Conservation (phyloP, 2,888 invertebrate species). For the Troides oblongomaculatus region DNA sequence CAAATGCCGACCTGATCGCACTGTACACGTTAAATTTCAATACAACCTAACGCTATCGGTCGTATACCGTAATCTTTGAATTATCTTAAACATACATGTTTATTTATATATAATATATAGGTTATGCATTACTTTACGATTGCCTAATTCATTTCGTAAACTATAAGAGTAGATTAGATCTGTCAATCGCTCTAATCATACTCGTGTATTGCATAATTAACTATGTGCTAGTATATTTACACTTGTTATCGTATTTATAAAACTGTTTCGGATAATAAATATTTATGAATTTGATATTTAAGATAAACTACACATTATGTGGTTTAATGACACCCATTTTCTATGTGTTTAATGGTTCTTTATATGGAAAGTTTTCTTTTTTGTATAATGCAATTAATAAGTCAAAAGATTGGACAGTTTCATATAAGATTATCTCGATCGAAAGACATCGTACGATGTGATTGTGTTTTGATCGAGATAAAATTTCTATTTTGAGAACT, state of each 20-base stretch:
- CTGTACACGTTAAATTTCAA: slow-evolving; percentile 41
- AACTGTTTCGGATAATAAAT: background rate
- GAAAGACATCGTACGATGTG: too few relatives aligned
- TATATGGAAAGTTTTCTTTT: too few relatives aligned
- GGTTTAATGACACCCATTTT: too few relatives aligned
- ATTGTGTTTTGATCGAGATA: too few relatives aligned
- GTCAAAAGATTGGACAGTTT: too few relatives aligned
- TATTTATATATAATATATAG: slow-evolving; percentile 20
- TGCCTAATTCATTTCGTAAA: slow-evolving; percentile 21
- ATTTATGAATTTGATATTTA: too few relatives aligned
- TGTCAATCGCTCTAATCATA: slow-evolving; percentile 12
- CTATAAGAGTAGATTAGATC: slow-evolving; percentile 5
- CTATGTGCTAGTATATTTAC: background rate
- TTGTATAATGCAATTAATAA: too few relatives aligned
- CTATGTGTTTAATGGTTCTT: too few relatives aligned
- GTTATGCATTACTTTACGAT: slow-evolving; percentile 20
- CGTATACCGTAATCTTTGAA: slow-evolving; percentile 46
- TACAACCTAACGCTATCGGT: slow-evolving; percentile 53
- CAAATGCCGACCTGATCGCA: slow-evolving; percentile 55
- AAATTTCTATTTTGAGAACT: too few relatives aligned
- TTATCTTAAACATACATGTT: slow-evolving; percentile 27
- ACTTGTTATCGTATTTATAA: background rate
- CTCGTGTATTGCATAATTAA: background rate
- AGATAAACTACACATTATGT: too few relatives aligned
- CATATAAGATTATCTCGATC: too few relatives aligned